Evolutionary conservation across 2,797 vertebrate genomes (phyloP), one percentile per base, ranked within the genome.

Genomic region (Semotilus atromaculatus): DNA sequence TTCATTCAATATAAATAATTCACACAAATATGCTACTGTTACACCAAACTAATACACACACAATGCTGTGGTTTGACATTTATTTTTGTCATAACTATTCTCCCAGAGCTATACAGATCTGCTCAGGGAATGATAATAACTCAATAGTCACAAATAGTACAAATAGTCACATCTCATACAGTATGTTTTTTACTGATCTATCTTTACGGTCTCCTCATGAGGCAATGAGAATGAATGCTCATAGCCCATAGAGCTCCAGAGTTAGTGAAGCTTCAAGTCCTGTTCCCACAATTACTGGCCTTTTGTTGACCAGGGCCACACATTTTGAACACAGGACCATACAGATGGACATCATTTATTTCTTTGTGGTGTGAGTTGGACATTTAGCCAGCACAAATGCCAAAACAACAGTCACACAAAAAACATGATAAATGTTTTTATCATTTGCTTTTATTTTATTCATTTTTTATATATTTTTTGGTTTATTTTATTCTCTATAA

Each of bases 261-360:
- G 40, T 58, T 60, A 60, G 29, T 83, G 38, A 82, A 82, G 55
- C 55, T 62, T 34, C 16, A 38, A 16, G 48, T 43, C 34, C 45
- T 51, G 18, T 55, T 83, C n/a, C 43, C 48, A 55, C 72, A 68
- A 38, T 76, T 11, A 31, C n/a, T 14, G 18, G 62, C 9, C 34
- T 76, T 75, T 75, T 82, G 55, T 73, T 64, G 40, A 43, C 43
- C 40, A 74, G 80, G 55, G 9, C 53, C 53, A 77, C 53, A 77
- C 36, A 60, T 29, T 77, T 60, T 77, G 16, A 77, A 60, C 23
- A 60, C 18, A 66, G 36, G 60, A 76, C 81, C 71, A 83, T 40
- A 74, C 29, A 72, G 18, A 31, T 23, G 26, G n/a, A 36, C 53
- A 72, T 60, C 18, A 26, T 2, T 45, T 0, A 45, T 70, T 58